These are phyloP conservation scores for Bucorvus abyssinicus DNA, from an alignment of 2,797 vertebrate species.

Conservation along the genomic window DNA sequence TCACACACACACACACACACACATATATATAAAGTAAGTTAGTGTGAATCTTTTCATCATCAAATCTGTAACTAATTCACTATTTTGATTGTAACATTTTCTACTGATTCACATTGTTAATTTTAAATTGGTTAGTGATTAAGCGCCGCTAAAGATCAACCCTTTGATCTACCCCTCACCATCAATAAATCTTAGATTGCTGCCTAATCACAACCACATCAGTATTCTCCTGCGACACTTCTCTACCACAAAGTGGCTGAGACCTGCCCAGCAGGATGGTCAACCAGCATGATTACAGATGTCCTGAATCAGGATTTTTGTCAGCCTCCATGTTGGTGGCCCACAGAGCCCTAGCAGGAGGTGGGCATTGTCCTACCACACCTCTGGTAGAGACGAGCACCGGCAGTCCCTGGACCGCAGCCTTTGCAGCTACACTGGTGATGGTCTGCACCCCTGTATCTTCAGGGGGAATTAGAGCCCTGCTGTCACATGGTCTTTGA, in stretches of 20 bases:
- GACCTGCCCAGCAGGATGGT: neutral
- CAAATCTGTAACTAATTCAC: too few relatives aligned
- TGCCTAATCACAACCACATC: too few relatives aligned
- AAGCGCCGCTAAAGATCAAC: too few relatives aligned
- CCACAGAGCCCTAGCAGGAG: neutral
- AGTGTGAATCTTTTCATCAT: too few relatives aligned
- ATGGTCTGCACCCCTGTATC: neutral
- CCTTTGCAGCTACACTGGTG: neutral
- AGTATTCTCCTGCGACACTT: neutral
- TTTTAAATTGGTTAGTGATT: too few relatives aligned
- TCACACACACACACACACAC: too few relatives aligned
- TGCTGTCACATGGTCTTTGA: neutral
- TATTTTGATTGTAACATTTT: too few relatives aligned
- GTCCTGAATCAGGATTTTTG: neutral
- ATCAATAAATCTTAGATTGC: too few relatives aligned
- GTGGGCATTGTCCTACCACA: neutral
- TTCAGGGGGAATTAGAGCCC: neutral
- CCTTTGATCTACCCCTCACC: too few relatives aligned
- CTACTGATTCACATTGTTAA: too few relatives aligned
- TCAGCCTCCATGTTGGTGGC: neutral
- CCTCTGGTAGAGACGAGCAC: neutral
- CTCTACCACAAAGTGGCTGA: neutral
- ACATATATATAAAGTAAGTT: too few relatives aligned
- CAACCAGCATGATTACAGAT: neutral
- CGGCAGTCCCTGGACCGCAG: fast-evolving